Conservation (phyloP, 2,797 vertebrate species). For the Cephalopachus bancanus region DNA sequence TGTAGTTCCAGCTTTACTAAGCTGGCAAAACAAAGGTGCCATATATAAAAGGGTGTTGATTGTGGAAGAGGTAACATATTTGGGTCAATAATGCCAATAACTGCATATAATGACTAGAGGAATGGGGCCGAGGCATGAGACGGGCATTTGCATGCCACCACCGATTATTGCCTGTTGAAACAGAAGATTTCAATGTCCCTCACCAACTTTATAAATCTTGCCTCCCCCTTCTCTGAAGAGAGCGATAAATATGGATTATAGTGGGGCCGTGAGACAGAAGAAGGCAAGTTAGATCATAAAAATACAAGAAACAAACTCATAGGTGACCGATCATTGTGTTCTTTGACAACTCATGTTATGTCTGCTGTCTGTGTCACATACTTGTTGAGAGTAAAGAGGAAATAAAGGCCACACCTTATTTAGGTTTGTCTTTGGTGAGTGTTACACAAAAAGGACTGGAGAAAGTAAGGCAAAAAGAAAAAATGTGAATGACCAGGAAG, state of each 20-base stretch:
- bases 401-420: not conserved
- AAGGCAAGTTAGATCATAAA: not conserved
- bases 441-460: not conserved
- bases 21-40: not conserved
- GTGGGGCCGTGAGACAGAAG: not conserved
- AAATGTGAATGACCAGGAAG: not conserved
- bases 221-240: not conserved
- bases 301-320: not conserved
- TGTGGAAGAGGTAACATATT: not conserved
- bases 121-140: not conserved
- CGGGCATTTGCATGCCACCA: no score
- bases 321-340: not conserved
- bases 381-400: not conserved
- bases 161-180: not conserved
- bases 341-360: not conserved
- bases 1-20: not conserved
- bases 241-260: not conserved
- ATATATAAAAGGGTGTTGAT: not conserved
- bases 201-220: not conserved
- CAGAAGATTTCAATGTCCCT: not conserved
- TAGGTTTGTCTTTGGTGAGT: not conserved
- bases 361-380: not conserved
- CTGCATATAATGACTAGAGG: not conserved
- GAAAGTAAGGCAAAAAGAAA: not conserved
- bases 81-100: not conserved